phyloP scores from a whole-genome alignment of 2,113 vertebrate genomes.

The Rhipidura dahli region DNA sequence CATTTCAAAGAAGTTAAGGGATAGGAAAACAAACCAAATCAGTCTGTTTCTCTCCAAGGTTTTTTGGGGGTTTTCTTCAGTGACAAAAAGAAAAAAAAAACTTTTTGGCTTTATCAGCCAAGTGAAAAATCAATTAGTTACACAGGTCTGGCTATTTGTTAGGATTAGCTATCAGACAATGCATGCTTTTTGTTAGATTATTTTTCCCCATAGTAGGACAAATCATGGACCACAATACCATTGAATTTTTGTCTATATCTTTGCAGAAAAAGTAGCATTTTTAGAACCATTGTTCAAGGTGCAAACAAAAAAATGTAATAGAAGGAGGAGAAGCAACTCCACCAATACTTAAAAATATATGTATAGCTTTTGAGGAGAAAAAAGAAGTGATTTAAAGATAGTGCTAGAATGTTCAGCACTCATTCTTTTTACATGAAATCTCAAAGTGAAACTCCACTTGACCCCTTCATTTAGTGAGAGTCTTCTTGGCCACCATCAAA shows the following conservation, averaged over 20 bases:
- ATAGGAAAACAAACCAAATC: background rate
- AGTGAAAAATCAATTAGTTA: slow-evolving; percentile 20
- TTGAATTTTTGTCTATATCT: background rate
- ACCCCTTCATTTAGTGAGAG: background rate
- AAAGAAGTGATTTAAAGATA: background rate
- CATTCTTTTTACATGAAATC: background rate
- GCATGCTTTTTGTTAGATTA: background rate
- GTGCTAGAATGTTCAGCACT: background rate
- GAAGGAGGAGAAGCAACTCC: background rate
- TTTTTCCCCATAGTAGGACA: background rate
- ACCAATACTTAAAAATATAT: background rate
- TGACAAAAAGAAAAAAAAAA: background rate
- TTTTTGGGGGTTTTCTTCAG: background rate
- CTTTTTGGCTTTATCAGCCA: background rate
- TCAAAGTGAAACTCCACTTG: background rate
- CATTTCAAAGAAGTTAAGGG: background rate
- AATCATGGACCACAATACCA: background rate
- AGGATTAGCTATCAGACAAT: background rate
- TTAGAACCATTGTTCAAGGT: background rate
- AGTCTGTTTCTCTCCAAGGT: background rate
- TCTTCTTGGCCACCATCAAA: background rate
- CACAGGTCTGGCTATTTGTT: background rate
- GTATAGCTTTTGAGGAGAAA: accelerated
- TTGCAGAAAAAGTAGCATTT: background rate
- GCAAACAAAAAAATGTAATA: background rate